phyloP scores from a whole-genome alignment of 2,888 invertebrate genomes.

The Serripes groenlandicus region DNA sequence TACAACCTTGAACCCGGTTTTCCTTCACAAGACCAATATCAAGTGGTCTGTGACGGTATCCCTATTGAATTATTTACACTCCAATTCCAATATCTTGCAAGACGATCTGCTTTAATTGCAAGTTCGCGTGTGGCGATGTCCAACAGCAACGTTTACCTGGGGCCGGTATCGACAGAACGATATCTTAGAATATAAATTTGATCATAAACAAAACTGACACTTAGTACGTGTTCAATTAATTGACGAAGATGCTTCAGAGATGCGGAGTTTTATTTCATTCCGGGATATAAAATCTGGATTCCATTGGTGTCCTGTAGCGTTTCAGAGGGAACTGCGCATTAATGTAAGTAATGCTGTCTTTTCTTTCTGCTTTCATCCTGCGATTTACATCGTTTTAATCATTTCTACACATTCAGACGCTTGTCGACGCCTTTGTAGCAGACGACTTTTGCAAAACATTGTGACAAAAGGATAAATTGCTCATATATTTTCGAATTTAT shows the following conservation, averaged over 20 bases:
- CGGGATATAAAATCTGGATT: slow-evolving; percentile 15
- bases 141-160: slow-evolving; percentile 19
- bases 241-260: slow-evolving; percentile 9
- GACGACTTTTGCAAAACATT: too few species aligned
- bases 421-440: too few species aligned
- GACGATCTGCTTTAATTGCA: slow-evolving; percentile 43
- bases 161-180: slow-evolving; percentile 8
- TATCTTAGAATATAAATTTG: slow-evolving; percentile 24
- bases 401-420: too few species aligned
- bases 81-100: slow-evolving; percentile 30
- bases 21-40: too few species aligned
- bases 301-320: slow-evolving; percentile 7
- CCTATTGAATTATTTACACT: slow-evolving; percentile 4
- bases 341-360: neutral
- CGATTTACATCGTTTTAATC: neutral
- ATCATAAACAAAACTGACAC: slow-evolving; percentile 31
- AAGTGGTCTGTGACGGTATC: neutral
- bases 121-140: slow-evolving; percentile 35
- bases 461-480: too few species aligned
- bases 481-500: too few species aligned
- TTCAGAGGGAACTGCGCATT: neutral
- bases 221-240: slow-evolving; percentile 25
- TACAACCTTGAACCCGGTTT: too few species aligned
- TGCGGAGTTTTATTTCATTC: slow-evolving; percentile 12
- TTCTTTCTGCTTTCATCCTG: neutral